Evolutionary conservation across 2,113 vertebrate species (phyloP).

Genomic region (Heterotilapia buettikoferi): DNA sequence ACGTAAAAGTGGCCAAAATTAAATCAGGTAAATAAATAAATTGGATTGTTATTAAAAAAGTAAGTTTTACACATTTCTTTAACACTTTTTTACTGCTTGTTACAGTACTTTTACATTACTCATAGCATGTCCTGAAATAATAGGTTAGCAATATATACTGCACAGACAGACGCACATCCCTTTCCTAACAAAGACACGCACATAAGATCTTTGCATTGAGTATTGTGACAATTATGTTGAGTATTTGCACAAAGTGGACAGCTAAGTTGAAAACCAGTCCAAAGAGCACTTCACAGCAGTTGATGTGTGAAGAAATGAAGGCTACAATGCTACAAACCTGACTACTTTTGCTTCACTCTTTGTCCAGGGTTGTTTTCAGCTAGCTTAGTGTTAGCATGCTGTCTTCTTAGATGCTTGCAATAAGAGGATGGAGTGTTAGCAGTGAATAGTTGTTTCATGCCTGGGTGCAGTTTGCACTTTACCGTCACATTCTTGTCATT

Average conservation of each 20-base stretch:
- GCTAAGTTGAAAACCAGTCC: neutral
- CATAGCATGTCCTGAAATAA: neutral
- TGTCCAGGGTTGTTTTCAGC: neutral
- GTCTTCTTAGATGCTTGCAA: neutral
- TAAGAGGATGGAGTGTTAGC: neutral
- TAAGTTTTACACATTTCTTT: neutral
- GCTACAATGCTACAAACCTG: neutral
- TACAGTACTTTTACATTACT: neutral
- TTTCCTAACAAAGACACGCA: neutral
- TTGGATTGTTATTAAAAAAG: neutral
- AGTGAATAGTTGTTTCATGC: neutral
- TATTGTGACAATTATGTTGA: neutral
- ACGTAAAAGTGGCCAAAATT: neutral
- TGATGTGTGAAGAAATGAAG: neutral
- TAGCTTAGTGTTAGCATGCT: neutral
- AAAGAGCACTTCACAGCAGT: neutral
- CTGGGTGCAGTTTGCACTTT: neutral
- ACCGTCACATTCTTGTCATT: neutral
- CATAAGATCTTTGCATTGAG: neutral
- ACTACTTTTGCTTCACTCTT: neutral
- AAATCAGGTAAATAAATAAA: neutral
- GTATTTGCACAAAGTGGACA: neutral
- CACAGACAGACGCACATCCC: neutral
- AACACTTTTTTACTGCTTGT: neutral
- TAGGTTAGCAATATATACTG: neutral